Percentiles rank a stretch among this genome's conserved stretches.
Evolutionary conservation across 1,140 invertebrate genomes (phyloP).

Genomic region (Triops longicaudatus): DNA sequence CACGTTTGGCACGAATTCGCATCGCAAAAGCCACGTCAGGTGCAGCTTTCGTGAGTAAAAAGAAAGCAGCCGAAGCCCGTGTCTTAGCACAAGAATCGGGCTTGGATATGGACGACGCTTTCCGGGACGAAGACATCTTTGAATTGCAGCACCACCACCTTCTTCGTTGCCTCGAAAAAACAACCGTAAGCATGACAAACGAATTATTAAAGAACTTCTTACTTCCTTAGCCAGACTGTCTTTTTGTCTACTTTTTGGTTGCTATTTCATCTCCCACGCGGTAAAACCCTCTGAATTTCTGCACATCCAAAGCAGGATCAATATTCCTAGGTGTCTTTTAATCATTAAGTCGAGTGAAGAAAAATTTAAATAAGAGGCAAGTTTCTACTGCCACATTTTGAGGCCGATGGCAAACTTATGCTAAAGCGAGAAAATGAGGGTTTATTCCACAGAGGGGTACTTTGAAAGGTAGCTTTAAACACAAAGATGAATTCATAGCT

Average conservation of each 20-base stretch:
- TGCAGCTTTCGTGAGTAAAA: conserved; percentile 97
- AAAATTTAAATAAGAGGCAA: background rate
- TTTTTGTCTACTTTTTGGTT: background rate
- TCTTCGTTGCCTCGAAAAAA: conserved; percentile 92
- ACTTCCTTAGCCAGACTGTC: background rate
- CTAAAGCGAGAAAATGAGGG: background rate
- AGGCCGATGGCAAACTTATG: background rate
- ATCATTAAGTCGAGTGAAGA: background rate
- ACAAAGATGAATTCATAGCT: too few species aligned
- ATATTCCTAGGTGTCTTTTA: conserved; percentile 15
- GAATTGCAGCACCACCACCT: conserved; percentile 99
- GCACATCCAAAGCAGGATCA: background rate
- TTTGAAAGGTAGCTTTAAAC: too few species aligned
- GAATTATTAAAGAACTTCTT: background rate
- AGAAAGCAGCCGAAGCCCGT: conserved; percentile 95
- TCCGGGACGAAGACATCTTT: conserved; percentile 92
- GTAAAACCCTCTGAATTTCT: background rate
- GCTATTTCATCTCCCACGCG: background rate
- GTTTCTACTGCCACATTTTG: background rate
- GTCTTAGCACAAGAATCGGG: conserved; percentile 84
- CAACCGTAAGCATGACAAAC: conserved; percentile 64
- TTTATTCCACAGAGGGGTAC: too few species aligned
- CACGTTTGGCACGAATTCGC: conserved; percentile 87
- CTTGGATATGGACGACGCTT: conserved; percentile 72
- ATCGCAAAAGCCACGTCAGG: conserved; percentile 98